Base-by-base conservation (phyloP, 2,888 invertebrate species). In the Odontocolon sp. region DNA sequence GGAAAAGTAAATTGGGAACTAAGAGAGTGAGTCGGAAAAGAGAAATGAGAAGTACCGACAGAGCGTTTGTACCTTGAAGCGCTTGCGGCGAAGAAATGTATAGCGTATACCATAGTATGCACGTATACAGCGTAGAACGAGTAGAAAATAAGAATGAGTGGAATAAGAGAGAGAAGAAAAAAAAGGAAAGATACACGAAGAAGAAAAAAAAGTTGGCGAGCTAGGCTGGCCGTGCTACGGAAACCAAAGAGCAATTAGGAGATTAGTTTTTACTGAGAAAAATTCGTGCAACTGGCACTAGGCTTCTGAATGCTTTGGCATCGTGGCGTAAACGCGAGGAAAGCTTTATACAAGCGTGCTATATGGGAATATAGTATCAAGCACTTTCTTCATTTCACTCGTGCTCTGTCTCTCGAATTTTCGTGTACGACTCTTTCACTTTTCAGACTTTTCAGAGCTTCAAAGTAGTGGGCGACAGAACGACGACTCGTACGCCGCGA, bases 181-280 rank as follows among this genome's bases (percentile, higher is more conserved):
- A 47, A 33, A 31, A 31, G 18, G 16, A 14, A 45, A 26, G n/a
- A 38, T 16, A 23, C 28, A 69, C 14, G 14, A 69, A 45, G 36
- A 70, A 66, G 40, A 21, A 31, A 26, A 67, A 71, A 64, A 40
- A 72, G 68, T 52, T 57, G 57, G 68, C 54, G 16, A 11, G 40
- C 40, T 26, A 28, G 21, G 38, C 47, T 38, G 33, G 50, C 38
- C 40, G 11, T 59, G 36, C 14, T 36, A 38, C 26, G 36, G 33
- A 36, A 71, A 77, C 56, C 42, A 26, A 33, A 50, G 63, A 64
- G 72, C 77, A 77, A 77, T 77, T 77, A 77, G 57, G 72, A 68
- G 72, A 77, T 77, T 77, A 77, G 72, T 71, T 77, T 77, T 77
- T 77, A 42, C 68, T 36, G 26, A 26, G 68, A 57, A 68, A 57